A percentile compares a stretch with the other conserved stretches of the same genome.
Conservation (phyloP, 1,140 invertebrate genomes). For the Drosophila paulistorum region DNA sequence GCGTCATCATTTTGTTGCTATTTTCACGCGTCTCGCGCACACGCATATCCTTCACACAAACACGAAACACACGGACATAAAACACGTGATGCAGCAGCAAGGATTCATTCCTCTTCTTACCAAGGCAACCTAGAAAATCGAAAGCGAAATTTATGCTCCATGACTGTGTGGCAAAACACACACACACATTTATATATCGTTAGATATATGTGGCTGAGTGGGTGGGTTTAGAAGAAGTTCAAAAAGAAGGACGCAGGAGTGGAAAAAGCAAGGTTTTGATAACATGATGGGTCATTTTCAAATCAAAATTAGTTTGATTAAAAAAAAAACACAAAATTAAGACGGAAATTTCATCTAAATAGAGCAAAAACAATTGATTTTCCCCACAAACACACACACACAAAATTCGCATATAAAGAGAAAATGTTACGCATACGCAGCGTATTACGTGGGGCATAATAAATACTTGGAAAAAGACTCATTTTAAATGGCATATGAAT, state of each 20-base stretch:
- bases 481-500: constrained; percentile 73
- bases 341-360: too few species aligned
- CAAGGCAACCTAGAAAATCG: constrained; percentile 56
- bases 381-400: too few species aligned
- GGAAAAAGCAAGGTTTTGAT: too few species aligned
- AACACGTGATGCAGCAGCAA: constrained; percentile 69
- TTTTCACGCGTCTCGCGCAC: constrained; percentile 44
- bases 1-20: constrained; percentile 69
- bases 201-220: constrained; percentile 23
- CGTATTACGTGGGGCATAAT: constrained; percentile 66
- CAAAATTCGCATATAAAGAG: neutral
- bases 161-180: constrained; percentile 21
- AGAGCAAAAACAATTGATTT: too few species aligned
- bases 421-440: constrained; percentile 47
- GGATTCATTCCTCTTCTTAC: constrained; percentile 33
- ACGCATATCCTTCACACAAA: constrained; percentile 26
- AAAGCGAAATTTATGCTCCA: constrained; percentile 63
- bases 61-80: neutral
- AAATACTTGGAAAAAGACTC: constrained; percentile 44
- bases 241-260: neutral
- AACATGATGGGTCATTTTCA: too few species aligned
- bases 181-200: neutral
- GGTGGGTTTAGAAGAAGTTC: neutral
- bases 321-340: too few species aligned
- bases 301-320: too few species aligned